A percentile compares a stretch with the other conserved stretches of the same genome.
Evolutionary conservation across 1,140 invertebrate genomes (phyloP).

Genomic region (Solen grandis): DNA sequence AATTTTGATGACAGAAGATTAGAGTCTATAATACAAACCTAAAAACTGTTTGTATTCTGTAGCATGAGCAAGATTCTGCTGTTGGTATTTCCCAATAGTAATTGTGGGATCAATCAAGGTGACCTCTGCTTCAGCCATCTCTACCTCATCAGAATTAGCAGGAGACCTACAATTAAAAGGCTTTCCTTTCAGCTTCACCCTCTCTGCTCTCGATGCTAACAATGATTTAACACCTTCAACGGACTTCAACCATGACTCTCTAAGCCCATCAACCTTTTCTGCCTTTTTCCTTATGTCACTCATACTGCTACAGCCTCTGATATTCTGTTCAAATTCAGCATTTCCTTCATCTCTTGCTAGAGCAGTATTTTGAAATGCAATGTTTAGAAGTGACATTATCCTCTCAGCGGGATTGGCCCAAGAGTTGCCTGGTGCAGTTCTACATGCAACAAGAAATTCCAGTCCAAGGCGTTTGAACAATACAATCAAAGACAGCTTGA

Average conservation of each 20-base stretch:
- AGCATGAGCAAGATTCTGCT: constrained; percentile 35
- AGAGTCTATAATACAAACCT: too few relatives aligned
- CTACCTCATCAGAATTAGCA: constrained; percentile 33
- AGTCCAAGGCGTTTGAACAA: constrained; percentile 50
- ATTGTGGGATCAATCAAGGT: constrained; percentile 42
- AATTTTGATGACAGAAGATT: too few relatives aligned
- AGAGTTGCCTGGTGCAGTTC: constrained; percentile 54
- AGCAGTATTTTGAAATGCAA: constrained; percentile 56
- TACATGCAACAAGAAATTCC: constrained; percentile 44
- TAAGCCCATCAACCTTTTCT: background rate
- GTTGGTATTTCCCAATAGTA: constrained; percentile 37
- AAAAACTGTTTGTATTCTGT: constrained; percentile 36
- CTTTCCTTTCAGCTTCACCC: constrained; percentile 43
- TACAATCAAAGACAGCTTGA: constrained; percentile 54
- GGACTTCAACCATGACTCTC: constrained; percentile 31
- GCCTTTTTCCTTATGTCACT: constrained; percentile 46
- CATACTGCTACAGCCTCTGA: constrained; percentile 29
- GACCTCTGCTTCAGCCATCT: constrained; percentile 8
- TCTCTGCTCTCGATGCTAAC: constrained; percentile 13
- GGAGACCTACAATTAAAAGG: constrained; percentile 17
- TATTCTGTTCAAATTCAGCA: constrained; percentile 26
- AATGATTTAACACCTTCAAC: constrained; percentile 11
- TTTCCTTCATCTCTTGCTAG: constrained; percentile 1
- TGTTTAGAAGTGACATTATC: constrained; percentile 59
- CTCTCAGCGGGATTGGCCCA: constrained; percentile 59